These are phyloP conservation scores for Bombus breviceps DNA, from an alignment of 1,140 invertebrate genomes.

Conservation along the genomic window DNA sequence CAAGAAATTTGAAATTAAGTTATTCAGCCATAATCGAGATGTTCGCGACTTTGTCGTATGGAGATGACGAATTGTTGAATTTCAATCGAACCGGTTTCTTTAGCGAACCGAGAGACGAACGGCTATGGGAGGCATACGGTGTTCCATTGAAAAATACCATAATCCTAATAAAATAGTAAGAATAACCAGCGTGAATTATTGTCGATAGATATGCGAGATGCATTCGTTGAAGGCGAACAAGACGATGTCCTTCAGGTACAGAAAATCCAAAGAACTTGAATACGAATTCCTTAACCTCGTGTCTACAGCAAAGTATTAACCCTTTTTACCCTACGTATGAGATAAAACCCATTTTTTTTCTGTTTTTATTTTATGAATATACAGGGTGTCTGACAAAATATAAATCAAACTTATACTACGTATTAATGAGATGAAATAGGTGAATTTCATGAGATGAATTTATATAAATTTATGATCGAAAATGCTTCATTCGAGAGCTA, in stretches of 20 bases:
- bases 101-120: not conserved
- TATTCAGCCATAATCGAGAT: not conserved
- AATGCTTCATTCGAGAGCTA: too few species aligned
- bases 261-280: not conserved
- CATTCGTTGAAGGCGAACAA: not conserved
- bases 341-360: too few species aligned
- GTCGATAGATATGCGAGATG: not conserved
- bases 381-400: too few species aligned
- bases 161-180: not conserved
- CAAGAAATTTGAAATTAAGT: not conserved
- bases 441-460: too few species aligned
- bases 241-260: not conserved
- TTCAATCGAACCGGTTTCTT: conserved; percentile 20
- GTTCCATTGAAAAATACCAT: not conserved
- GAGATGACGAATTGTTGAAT: conserved; percentile 2
- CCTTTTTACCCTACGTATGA: not conserved
- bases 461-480: too few species aligned
- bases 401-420: too few species aligned
- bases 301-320: not conserved
- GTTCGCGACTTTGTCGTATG: not conserved
- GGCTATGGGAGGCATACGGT: not conserved
- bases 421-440: too few species aligned
- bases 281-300: not conserved
- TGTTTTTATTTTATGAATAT: too few species aligned
- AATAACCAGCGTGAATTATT: not conserved